Evolutionary conservation across 1,140 invertebrate genomes (phyloP), one percentile per base, ranked within the genome.

Genomic region (Colletes gigas): DNA sequence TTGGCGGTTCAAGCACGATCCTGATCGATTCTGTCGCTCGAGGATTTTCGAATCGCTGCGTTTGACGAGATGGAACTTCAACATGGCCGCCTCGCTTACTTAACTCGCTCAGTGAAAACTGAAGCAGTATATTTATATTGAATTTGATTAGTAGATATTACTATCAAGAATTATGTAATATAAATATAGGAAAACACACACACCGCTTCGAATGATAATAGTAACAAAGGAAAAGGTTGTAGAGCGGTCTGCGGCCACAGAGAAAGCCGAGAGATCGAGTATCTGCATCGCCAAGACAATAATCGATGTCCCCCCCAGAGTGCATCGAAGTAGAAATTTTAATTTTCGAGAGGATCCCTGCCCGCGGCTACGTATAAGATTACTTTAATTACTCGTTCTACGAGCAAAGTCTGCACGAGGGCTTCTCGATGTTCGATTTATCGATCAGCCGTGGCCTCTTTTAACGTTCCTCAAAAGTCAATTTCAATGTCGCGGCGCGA

Each of bases 351-450:
- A 4, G 15, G 47, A 59, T 12, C 9, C 21, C n/a, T 54, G 30
- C 2, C 8, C 0, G 21, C 14, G 30, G 54, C 9, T 63, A 10
- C 52, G 10, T 21, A 3, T 50, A 15, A 21, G 39, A 62, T 65
- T 30, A 44, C 57, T 55, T 73, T 73, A 73, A 79, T 73, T 79
- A 79, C 54, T 39, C 30, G 39, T 57, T 44, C 4, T 14, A 59
- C 60, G 55, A 54, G 75, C 54, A 67, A 15, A 54, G 30, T 3
- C 10, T 55, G 60, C 12, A 19, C 60, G n/a, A 50, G 68, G 68
- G 52, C 60, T 69, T 72, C 75, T 65, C 30, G 10, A 21, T n/a
- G n/a, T 79, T 82, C 81, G 81, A 82, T 82, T 78, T 82, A 82
- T 82, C 81, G 81, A 82, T 79, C 76, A 10, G 39, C 30, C 50